Conservation (phyloP, 2,113 vertebrate genomes). For the Alligator sinensis region DNA sequence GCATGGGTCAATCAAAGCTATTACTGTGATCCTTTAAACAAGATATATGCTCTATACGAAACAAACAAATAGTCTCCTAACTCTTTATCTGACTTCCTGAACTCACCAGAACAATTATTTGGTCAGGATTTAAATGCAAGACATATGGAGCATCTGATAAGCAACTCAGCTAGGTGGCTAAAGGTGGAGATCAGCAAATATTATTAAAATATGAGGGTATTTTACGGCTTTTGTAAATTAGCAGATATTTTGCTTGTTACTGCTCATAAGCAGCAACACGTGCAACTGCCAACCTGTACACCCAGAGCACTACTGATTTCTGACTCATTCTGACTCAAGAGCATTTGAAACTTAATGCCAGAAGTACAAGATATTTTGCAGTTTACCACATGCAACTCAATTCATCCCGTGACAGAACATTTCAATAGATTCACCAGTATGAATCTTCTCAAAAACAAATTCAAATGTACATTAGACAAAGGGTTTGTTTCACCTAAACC, state of each 20-base stretch:
- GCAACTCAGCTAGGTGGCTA: background rate
- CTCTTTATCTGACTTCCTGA: background rate
- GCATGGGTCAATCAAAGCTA: too few relatives aligned
- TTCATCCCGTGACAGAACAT: background rate
- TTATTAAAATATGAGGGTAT: background rate
- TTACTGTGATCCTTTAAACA: background rate
- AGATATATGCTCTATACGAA: background rate
- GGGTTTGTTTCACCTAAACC: background rate
- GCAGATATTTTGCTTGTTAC: background rate
- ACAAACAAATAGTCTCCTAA: background rate
- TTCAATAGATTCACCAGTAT: background rate
- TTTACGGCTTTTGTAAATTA: background rate
- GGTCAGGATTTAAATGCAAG: background rate
- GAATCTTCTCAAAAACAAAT: background rate
- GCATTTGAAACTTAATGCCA: too few relatives aligned
- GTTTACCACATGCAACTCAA: background rate
- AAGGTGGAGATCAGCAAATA: background rate
- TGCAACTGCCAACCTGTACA: too few relatives aligned
- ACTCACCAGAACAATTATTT: background rate
- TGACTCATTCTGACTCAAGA: too few relatives aligned
- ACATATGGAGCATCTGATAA: background rate
- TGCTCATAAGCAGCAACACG: too few relatives aligned
- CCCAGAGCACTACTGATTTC: too few relatives aligned
- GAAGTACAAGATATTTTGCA: background rate
- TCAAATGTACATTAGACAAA: background rate